Percentiles rank a stretch among this genome's conserved stretches.
phyloP scores from a whole-genome alignment of 2,888 invertebrate genomes.

The Caenorhabditis sp. region DNA sequence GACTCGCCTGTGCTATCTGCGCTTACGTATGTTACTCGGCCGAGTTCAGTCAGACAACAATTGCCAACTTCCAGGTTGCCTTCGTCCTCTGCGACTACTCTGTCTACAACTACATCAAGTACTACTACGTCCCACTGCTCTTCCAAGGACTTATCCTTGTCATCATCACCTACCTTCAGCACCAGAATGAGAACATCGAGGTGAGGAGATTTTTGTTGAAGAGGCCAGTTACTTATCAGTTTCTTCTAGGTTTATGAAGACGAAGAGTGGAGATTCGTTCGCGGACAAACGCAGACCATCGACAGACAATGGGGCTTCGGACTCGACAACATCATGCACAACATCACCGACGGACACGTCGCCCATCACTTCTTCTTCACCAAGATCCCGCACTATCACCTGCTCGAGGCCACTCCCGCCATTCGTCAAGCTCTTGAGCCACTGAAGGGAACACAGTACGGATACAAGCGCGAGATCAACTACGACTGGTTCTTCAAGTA shows the following conservation, averaged over 20 bases:
- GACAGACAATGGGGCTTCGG: constrained; percentile 75
- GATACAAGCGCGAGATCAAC: constrained; percentile 76
- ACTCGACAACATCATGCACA: constrained; percentile 72
- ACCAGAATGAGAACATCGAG: constrained; percentile 77
- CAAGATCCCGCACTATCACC: constrained; percentile 80
- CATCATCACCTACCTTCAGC: constrained; percentile 79
- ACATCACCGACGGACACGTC: constrained; percentile 79
- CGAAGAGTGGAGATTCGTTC: constrained; percentile 75
- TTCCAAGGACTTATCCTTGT: constrained; percentile 79
- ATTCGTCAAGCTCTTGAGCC: constrained; percentile 70
- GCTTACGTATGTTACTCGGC: constrained; percentile 66
- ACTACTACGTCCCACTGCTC: constrained; percentile 77
- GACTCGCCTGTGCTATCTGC: constrained; percentile 71
- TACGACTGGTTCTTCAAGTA: constrained; percentile 79
- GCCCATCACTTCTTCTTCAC: constrained; percentile 83
- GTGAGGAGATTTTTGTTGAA: constrained; percentile 39
- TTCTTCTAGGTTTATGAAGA: constrained; percentile 72
- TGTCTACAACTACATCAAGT: constrained; percentile 73
- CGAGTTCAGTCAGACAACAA: not conserved
- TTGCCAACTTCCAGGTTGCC: constrained; percentile 56
- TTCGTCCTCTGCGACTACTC: constrained; percentile 69
- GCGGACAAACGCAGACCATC: constrained; percentile 75
- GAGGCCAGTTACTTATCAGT: not conserved
- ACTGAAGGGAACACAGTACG: constrained; percentile 70
- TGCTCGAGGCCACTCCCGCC: constrained; percentile 78